These are phyloP conservation scores for Phragmatobia fuliginosa DNA, from an alignment of 2,888 invertebrate genomes.

Conservation along the genomic window DNA sequence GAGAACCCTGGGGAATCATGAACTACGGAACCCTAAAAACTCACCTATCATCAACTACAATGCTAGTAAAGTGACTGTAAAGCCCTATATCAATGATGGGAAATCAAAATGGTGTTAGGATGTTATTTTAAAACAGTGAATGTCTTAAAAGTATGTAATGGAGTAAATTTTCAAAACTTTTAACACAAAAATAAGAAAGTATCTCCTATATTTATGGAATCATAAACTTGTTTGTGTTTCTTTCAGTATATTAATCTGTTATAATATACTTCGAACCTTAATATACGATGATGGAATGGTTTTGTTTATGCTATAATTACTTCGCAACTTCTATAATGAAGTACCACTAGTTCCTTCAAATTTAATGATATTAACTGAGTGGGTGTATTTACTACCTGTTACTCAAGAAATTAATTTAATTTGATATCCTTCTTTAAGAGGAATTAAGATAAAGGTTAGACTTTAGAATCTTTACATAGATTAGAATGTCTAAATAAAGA, in stretches of 20 bases:
- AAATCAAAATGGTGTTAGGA: too few species aligned
- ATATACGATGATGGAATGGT: conserved; percentile 52
- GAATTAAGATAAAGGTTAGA: neutral
- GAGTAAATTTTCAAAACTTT: neutral
- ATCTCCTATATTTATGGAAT: neutral
- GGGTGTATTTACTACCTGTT: conserved; percentile 27
- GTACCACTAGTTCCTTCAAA: conserved; percentile 32
- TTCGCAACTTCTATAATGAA: conserved; percentile 41
- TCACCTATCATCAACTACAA: too few species aligned
- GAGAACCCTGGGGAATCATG: too few species aligned
- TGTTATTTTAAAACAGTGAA: too few species aligned
- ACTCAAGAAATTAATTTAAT: conserved; percentile 23
- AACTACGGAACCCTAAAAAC: too few species aligned
- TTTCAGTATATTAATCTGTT: conserved; percentile 19
- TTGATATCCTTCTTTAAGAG: neutral
- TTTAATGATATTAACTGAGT: conserved; percentile 38
- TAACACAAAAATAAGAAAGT: neutral
- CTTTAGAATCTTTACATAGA: too few species aligned
- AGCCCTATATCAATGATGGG: too few species aligned
- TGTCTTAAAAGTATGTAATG: neutral
- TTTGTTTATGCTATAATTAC: conserved; percentile 50
- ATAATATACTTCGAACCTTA: conserved; percentile 30
- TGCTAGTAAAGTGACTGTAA: too few species aligned
- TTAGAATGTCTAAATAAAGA: neutral
- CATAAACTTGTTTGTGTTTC: conserved; percentile 18